Evolutionary conservation across 2,888 invertebrate species (phyloP).

Genomic region (Phragmatobia fuliginosa): DNA sequence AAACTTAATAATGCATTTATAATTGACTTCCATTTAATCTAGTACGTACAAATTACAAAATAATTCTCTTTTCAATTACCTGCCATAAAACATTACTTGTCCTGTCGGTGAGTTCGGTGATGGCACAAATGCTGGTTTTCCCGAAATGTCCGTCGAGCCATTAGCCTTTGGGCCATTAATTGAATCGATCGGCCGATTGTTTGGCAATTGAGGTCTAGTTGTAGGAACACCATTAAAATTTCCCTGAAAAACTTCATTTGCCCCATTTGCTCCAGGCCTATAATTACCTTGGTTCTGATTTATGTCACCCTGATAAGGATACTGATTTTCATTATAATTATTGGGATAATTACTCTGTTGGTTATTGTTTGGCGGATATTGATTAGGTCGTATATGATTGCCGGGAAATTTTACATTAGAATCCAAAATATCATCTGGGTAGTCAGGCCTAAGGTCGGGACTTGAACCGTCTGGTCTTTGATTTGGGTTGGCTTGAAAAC

Average conservation of each 20-base stretch:
- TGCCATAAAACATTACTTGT: slow-evolving; percentile 44
- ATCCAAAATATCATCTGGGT: slow-evolving; percentile 26
- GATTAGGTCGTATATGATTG: slow-evolving; percentile 20
- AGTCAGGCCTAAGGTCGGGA: neutral
- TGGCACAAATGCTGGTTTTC: slow-evolving; percentile 53
- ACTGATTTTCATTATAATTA: slow-evolving; percentile 15
- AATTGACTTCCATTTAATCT: neutral
- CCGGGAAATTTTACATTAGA: slow-evolving; percentile 25
- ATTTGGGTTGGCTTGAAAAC: slow-evolving; percentile 22
- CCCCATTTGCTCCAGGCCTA: slow-evolving; percentile 12
- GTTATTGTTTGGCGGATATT: slow-evolving; percentile 27
- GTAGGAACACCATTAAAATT: slow-evolving; percentile 25
- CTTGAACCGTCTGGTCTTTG: neutral
- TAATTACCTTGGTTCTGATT: slow-evolving; percentile 10
- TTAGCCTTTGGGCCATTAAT: slow-evolving; percentile 30
- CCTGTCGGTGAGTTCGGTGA: slow-evolving; percentile 32
- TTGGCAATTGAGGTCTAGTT: slow-evolving; percentile 20
- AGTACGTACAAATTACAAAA: slow-evolving; percentile 19
- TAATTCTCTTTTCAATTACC: slow-evolving; percentile 49
- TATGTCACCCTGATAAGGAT: slow-evolving; percentile 19
- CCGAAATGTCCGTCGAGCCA: slow-evolving; percentile 45
- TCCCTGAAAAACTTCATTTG: slow-evolving; percentile 18
- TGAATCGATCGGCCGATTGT: slow-evolving; percentile 10
- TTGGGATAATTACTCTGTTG: slow-evolving; percentile 9
- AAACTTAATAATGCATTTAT: neutral